Evolutionary conservation across 1,140 invertebrate genomes (phyloP).

Genomic region (Neelides sp.): DNA sequence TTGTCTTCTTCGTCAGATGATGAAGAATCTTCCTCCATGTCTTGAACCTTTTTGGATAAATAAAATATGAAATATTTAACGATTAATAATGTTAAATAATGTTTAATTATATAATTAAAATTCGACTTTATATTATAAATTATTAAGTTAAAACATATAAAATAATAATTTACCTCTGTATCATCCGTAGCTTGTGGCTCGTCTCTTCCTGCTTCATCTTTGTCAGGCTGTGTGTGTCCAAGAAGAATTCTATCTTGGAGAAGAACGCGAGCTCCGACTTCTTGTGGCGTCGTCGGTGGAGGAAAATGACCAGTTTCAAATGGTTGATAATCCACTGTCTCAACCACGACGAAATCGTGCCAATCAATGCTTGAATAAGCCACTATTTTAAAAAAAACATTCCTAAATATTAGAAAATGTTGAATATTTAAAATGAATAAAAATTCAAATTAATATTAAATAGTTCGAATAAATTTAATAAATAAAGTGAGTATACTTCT

Average conservation of each 20-base stretch:
- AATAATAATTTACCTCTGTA: conserved; percentile 34
- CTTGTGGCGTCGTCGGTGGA: conserved; percentile 89
- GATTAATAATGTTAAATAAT: neutral
- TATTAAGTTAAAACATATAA: conserved; percentile 1
- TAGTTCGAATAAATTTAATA: neutral
- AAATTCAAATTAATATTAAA: conserved; percentile 5
- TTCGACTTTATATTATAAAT: neutral
- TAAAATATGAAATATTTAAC: too few relatives aligned
- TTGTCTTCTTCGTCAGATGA: conserved; percentile 56
- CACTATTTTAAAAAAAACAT: conserved; percentile 42
- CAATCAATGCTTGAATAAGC: conserved; percentile 98
- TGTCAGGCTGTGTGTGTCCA: conserved; percentile 35
- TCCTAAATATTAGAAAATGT: conserved; percentile 6
- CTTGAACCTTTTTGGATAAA: conserved; percentile 47
- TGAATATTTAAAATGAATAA: conserved; percentile 8
- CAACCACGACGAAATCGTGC: conserved; percentile 99
- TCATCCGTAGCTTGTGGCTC: conserved; percentile 36
- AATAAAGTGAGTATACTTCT: conserved; percentile 43
- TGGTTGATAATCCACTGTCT: conserved; percentile 97
- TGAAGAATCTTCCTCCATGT: conserved; percentile 72
- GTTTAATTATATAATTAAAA: neutral
- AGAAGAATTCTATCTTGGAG: conserved; percentile 52
- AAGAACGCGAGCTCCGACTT: conserved; percentile 85
- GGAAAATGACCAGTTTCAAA: conserved; percentile 92
- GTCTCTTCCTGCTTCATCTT: conserved; percentile 49